Conservation (phyloP, 2,888 invertebrate genomes). For the Leuctra nigra region DNA sequence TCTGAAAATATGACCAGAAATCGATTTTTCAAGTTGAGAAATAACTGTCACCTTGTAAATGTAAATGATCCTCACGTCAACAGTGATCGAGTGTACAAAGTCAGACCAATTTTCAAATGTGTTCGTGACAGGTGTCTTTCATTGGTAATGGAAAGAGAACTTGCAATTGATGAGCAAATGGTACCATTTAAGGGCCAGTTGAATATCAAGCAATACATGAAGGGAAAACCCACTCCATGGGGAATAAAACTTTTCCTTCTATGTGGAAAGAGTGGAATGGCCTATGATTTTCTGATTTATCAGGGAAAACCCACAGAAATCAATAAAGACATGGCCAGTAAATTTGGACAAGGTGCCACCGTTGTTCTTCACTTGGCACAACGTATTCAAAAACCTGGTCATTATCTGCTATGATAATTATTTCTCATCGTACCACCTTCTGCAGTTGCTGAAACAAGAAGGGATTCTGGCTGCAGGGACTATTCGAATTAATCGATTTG, state of each 20-base stretch:
- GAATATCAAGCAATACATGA: slow-evolving; percentile 28
- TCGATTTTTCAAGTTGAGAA: slow-evolving; percentile 26
- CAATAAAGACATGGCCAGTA: neutral
- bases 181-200: slow-evolving; percentile 29
- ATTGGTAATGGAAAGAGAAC: slow-evolving; percentile 24
- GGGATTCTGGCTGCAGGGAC: slow-evolving; percentile 1
- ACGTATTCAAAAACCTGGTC: no score
- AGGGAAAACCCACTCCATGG: slow-evolving; percentile 28
- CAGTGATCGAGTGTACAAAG: slow-evolving; percentile 26
- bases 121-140: slow-evolving; percentile 23
- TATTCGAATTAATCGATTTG: no score
- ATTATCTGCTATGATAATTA: no score
- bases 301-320: slow-evolving; percentile 21
- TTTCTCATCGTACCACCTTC: no score
- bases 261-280: slow-evolving; percentile 26
- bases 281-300: slow-evolving; percentile 27
- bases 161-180: slow-evolving; percentile 29
- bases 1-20: slow-evolving; percentile 25
- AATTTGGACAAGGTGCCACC: slow-evolving; percentile 23
- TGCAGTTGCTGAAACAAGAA: slow-evolving; percentile 10
- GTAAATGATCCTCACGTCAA: slow-evolving; percentile 20
- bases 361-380: slow-evolving; percentile 20
- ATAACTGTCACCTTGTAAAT: slow-evolving; percentile 26
- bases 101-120: slow-evolving; percentile 25
- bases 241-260: slow-evolving; percentile 28